Conservation (phyloP, 2,797 vertebrate species). For the Chiroxiphia lanceolata region DNA sequence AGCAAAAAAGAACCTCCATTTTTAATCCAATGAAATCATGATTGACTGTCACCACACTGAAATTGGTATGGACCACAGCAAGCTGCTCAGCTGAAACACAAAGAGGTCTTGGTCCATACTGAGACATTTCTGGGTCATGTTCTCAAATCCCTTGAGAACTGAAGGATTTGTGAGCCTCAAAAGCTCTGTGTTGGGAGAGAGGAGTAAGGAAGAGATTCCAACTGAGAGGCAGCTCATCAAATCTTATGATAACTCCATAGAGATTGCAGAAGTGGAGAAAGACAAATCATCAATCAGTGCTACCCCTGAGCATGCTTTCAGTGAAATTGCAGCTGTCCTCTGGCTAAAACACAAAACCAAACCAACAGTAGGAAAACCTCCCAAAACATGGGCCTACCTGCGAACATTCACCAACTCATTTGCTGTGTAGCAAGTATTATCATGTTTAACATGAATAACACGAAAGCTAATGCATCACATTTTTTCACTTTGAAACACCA, state of each 20-base stretch:
- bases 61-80: neutral
- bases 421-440: neutral
- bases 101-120: neutral
- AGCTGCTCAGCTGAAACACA: neutral
- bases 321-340: neutral
- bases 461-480: neutral
- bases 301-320: neutral
- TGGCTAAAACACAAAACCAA: neutral
- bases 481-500: neutral
- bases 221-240: neutral
- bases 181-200: neutral
- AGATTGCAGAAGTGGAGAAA: neutral
- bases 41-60: neutral
- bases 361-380: neutral
- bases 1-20: neutral
- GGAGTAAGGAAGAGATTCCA: neutral
- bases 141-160: neutral
- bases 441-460: neutral
- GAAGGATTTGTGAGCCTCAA: neutral
- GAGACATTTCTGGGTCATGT: neutral
- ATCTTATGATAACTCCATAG: neutral
- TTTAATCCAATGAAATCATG: neutral
- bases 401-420: neutral
- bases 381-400: neutral
- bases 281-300: neutral